Percentiles rank a stretch among this genome's conserved stretches.
Conservation (phyloP, 2,797 vertebrate species). For the Antennarius maculatus region DNA sequence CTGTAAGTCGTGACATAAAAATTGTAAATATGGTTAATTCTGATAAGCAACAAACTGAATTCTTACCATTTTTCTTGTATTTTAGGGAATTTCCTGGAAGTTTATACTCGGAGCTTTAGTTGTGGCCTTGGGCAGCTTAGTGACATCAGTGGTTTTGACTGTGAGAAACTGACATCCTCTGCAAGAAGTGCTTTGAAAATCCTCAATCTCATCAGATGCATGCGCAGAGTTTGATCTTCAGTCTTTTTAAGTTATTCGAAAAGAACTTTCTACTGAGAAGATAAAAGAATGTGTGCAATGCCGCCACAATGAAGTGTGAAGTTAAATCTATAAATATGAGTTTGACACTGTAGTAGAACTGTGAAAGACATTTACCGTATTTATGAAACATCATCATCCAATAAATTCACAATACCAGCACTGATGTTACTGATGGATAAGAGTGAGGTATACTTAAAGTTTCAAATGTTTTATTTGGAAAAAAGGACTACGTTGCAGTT, state of each 20-base stretch:
- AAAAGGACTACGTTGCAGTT: constrained; percentile 24
- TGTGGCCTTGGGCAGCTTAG: constrained; percentile 82
- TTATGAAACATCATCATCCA: constrained; percentile 9
- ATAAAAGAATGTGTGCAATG: constrained; percentile 7
- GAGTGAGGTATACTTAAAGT: constrained; percentile 27
- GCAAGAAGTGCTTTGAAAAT: constrained; percentile 12
- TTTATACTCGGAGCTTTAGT: constrained; percentile 81
- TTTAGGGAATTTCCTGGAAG: constrained; percentile 83
- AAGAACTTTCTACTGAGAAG: constrained; percentile 35
- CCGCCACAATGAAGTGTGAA: constrained; percentile 9
- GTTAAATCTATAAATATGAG: constrained; percentile 13
- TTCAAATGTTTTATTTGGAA: constrained; percentile 49
- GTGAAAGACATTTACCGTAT: constrained; percentile 8
- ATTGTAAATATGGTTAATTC: neutral
- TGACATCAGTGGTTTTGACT: constrained; percentile 79
- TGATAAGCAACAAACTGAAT: neutral
- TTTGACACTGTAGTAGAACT: constrained; percentile 15
- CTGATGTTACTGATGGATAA: constrained; percentile 16
- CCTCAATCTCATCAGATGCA: neutral
- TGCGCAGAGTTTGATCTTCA: constrained; percentile 20
- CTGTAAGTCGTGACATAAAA: constrained; percentile 64
- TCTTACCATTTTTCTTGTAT: constrained; percentile 38
- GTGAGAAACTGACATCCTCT: constrained; percentile 76
- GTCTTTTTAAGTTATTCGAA: constrained; percentile 28
- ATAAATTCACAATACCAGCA: constrained; percentile 5